Evolutionary conservation across 2,113 vertebrate genomes (phyloP).

Genomic region (Suricata suricatta): DNA sequence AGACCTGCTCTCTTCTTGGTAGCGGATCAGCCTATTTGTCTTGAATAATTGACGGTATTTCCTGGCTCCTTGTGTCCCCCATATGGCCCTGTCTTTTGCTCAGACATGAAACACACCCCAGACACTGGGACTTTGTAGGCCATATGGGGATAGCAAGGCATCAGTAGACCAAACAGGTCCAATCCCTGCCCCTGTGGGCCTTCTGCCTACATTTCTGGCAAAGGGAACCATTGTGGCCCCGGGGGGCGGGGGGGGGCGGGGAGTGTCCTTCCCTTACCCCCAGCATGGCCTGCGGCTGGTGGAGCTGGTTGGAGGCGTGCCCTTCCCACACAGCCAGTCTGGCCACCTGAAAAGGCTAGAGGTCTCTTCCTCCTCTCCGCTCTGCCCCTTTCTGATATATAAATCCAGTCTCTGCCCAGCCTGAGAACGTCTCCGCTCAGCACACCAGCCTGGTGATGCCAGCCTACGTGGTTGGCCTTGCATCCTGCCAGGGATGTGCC

Average conservation of each 20-base stretch:
- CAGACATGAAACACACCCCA: background rate
- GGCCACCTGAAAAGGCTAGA: background rate
- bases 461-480: background rate
- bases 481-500: background rate
- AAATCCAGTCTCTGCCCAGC: background rate
- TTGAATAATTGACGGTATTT: background rate
- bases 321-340: background rate
- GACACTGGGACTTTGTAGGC: background rate
- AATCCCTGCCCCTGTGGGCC: background rate
- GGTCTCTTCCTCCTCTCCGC: background rate
- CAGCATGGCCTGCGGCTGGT: background rate
- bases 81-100: background rate
- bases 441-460: no score
- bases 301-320: background rate
- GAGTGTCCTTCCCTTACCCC: background rate
- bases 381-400: background rate
- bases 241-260: no score
- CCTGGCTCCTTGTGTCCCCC: background rate
- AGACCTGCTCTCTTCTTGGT: background rate
- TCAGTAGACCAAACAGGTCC: background rate
- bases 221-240: background rate
- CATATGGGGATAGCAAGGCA: background rate
- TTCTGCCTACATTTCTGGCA: background rate
- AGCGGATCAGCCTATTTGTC: background rate
- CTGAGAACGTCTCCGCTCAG: background rate